Percentiles rank a stretch among this genome's conserved stretches.
Conservation (phyloP, 2,888 invertebrate species). For the Hirtodrosophila duncani region DNA sequence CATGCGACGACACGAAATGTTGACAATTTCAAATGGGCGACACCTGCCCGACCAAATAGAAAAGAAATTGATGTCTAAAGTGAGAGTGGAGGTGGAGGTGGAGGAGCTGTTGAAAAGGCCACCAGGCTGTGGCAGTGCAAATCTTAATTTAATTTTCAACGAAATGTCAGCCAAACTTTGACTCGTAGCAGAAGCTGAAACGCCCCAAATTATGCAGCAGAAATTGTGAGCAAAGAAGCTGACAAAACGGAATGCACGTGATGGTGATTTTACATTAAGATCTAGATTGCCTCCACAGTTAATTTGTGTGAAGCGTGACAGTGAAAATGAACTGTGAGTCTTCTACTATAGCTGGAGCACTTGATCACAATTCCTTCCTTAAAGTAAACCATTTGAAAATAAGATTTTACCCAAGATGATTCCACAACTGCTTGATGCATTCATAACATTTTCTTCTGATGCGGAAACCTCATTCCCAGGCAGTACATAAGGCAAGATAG, state of each 20-base stretch:
- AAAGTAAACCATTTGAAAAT: too few relatives aligned
- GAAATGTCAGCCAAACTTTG: conserved; percentile 31
- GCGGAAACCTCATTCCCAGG: too few relatives aligned
- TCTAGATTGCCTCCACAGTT: conserved; percentile 21
- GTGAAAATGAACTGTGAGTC: not conserved
- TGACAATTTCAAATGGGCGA: conserved; percentile 27
- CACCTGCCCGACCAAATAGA: conserved; percentile 13
- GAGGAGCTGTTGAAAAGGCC: not conserved
- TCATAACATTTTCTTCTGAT: too few relatives aligned
- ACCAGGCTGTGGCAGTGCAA: too few relatives aligned
- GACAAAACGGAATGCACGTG: conserved; percentile 27
- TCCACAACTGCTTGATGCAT: too few relatives aligned
- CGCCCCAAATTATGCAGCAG: conserved; percentile 17
- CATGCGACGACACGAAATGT: conserved; percentile 28
- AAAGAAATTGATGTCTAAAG: not conserved
- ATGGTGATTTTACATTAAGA: conserved; percentile 26
- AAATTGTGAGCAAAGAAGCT: too few relatives aligned
- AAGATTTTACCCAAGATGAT: too few relatives aligned
- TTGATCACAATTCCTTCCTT: too few relatives aligned
- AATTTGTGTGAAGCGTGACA: conserved; percentile 28
- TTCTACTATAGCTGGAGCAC: too few relatives aligned
- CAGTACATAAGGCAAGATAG: too few relatives aligned
- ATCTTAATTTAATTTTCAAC: conserved; percentile 37
- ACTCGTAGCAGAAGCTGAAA: conserved; percentile 8
- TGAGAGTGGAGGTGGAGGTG: conserved; percentile 5